Evolutionary conservation across 2,797 vertebrate species (phyloP).

Genomic region (Gastrophryne carolinensis): DNA sequence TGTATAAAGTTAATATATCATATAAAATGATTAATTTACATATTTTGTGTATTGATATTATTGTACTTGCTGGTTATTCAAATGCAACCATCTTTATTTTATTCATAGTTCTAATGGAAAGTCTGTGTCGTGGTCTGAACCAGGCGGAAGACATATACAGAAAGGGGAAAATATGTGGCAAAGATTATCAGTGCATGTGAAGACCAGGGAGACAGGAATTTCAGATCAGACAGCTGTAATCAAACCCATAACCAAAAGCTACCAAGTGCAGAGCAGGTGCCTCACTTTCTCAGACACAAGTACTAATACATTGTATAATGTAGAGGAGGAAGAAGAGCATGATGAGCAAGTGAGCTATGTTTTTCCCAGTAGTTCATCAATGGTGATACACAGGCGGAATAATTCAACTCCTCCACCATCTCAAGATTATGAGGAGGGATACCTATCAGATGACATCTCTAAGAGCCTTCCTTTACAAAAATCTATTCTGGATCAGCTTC

Average conservation of each 20-base stretch:
- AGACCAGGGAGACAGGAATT: slow-evolving; percentile 92
- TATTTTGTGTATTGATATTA: slow-evolving; percentile 38
- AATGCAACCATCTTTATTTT: slow-evolving; percentile 91
- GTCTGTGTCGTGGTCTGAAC: slow-evolving; percentile 99
- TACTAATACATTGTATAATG: slow-evolving; percentile 85
- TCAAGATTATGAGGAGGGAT: slow-evolving; percentile 68
- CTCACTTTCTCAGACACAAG: slow-evolving; percentile 81
- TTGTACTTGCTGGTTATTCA: slow-evolving; percentile 56
- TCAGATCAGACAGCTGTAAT: slow-evolving; percentile 99
- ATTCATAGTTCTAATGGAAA: slow-evolving; percentile 99
- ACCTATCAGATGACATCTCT: slow-evolving; percentile 69
- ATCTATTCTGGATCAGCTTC: slow-evolving; percentile 73
- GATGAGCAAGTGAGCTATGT: slow-evolving; percentile 71
- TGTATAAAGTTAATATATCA: background rate
- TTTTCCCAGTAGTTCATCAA: slow-evolving; percentile 74
- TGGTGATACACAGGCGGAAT: slow-evolving; percentile 70
- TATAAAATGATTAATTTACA: slow-evolving; percentile 3
- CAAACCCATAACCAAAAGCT: slow-evolving; percentile 98
- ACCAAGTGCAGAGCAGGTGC: slow-evolving; percentile 78
- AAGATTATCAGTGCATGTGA: slow-evolving; percentile 99
- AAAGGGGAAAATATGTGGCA: slow-evolving; percentile 95
- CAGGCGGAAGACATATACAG: slow-evolving; percentile 96
- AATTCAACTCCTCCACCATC: slow-evolving; percentile 56
- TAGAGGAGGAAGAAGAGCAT: slow-evolving; percentile 82
- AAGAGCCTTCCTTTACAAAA: slow-evolving; percentile 69